Conservation (phyloP, 2,888 invertebrate genomes). For the Netelia fuscicornis region DNA sequence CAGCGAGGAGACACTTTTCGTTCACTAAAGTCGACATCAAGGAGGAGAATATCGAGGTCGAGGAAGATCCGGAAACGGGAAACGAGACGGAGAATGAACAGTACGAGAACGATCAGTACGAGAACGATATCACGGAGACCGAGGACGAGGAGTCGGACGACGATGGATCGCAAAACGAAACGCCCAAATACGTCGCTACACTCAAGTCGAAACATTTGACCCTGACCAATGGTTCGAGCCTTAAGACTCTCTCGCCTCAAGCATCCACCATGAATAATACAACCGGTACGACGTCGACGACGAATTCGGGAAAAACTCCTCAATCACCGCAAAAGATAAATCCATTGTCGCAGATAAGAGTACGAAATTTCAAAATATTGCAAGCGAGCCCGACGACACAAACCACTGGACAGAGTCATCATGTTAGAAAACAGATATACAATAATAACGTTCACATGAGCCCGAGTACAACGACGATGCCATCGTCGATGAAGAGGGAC, state of each 20-base stretch:
- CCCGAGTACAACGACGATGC: conserved; percentile 67
- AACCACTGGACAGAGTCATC: conserved; percentile 75
- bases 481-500: conserved; percentile 77
- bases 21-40: conserved; percentile 74
- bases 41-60: conserved; percentile 77
- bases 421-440: conserved; percentile 82
- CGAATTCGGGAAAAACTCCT: conserved; percentile 69
- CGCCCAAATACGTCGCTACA: conserved; percentile 54
- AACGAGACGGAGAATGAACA: conserved; percentile 82
- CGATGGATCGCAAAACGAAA: conserved; percentile 51
- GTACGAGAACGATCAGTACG: conserved; percentile 81
- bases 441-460: conserved; percentile 80
- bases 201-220: conserved; percentile 74
- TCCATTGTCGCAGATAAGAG: conserved; percentile 78
- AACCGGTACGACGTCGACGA: conserved; percentile 23
- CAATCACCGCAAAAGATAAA: conserved; percentile 74
- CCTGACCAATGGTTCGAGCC: conserved; percentile 62
- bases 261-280: background rate
- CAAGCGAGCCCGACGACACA: conserved; percentile 73
- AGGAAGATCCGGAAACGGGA: conserved; percentile 75
- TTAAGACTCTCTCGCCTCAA: conserved; percentile 78
- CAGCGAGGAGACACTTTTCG: conserved; percentile 76
- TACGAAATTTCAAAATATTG: conserved; percentile 81
- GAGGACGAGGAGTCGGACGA: conserved; percentile 83
- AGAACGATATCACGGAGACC: conserved; percentile 85